Base-by-base conservation (phyloP, 2,888 invertebrate species). In the Cancer borealis region DNA sequence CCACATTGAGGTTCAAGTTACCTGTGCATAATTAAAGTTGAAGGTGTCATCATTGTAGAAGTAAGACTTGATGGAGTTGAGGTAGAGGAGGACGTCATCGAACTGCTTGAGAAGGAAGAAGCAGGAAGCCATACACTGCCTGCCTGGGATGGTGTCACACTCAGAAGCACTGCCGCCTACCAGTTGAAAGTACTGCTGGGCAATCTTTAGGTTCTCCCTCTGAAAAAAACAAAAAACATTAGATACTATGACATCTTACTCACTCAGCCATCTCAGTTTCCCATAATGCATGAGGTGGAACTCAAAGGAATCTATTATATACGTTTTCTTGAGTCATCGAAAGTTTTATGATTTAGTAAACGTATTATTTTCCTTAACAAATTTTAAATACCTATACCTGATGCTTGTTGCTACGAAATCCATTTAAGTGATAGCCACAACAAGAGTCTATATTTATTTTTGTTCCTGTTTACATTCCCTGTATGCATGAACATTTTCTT, bases 81-180 rank as follows among this genome's bases (percentile, higher is more conserved):
- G 97, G 96, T 99, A 99, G 47, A 99, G 98, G 30, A 99, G 97
- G 89, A 99, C 99, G 97, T 99, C 99, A 96, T 99, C 99, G 96
- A 99, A 99, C 96, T 99, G 99, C 39, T 98, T 98, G 90, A 98
- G 98, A 4, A 99, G 97, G 97, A 99, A 99, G 97, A 99, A 99
- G 4, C 98, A 98, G 0, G 99, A 99, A 0, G 99, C 99, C 99
- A 99, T 99, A 96, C 99, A 99, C 97, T 99, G 99, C 49, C 99
- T 97, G 0, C 99, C 99, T 73, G 97, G 97, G 79, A 99, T 99
- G 0, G 99, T 99, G 96, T 99, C 99, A 96, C 99, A 99, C 97
- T 99, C 99, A 45, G 99, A 98, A 0, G 98, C 98, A 0, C 99
- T 99, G 96, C 99, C 99, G 93, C 99, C 99, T 3, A 99, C 99